Base-by-base conservation (phyloP, 2,888 invertebrate genomes). In the Leptopilina syphax region DNA sequence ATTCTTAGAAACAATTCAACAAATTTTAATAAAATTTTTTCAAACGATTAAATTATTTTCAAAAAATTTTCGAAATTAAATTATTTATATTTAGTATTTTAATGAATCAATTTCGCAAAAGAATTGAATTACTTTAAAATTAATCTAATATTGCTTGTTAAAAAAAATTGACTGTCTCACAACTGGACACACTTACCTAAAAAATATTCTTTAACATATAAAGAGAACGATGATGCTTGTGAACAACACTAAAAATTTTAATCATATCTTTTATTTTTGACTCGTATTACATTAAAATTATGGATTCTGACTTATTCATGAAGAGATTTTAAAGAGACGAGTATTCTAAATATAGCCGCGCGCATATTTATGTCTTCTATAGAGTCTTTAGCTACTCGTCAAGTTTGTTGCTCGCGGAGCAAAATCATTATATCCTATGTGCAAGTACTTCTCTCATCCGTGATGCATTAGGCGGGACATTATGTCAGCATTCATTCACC, bases 381-480 rank as follows among this genome's bases (percentile, higher is more conserved):
- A 34, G 3, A 13, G 57, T 60, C 73, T 73, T 18, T 57, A 70
- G 34, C 54, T 70, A 34, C 57, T 73, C 73, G 60, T 57, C 27
- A 70, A 73, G 57, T 73, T 57, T 8, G 27, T 44, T 57, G 73
- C 54, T 60, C 73, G 73, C 34, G 57, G 57, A 73, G 57, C 57
- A 73, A 73, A 73, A 73, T 57, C 34, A 73, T 73, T 73, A 34
- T 34, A 73, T 73, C 34, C 34, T n/a, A 13, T 54, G 73, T 57
- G 34, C 34, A 1, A 27, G 34, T 57, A 73, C 34, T 34, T 34
- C 34, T 34, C 34, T 34, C 34, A 34, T 34, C 1, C 34, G 34
- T 34, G 34, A 34, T 34, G 34, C 34, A 34, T 34, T 34, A 34
- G 34, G 34, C 34, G 10, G 57, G 57, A 73, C 57, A 54, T 73